These are phyloP conservation scores for Pseudopodoces humilis DNA, from an alignment of 2,113 vertebrate species.

Conservation along the genomic window DNA sequence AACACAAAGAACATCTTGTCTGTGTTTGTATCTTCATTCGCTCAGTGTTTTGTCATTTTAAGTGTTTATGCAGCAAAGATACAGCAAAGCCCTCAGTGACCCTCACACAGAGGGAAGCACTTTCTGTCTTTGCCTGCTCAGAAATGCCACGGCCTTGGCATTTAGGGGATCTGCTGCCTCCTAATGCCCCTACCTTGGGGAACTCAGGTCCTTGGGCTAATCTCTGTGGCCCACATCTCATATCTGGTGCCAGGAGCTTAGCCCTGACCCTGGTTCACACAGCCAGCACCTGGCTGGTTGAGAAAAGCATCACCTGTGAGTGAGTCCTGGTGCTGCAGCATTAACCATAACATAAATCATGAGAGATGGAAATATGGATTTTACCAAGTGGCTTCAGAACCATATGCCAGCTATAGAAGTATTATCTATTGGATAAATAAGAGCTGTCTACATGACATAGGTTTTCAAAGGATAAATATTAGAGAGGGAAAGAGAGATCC, in stretches of 20 bases:
- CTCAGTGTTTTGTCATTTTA: conserved; percentile 40
- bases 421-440: conserved; percentile 65
- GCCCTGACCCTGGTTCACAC: neutral
- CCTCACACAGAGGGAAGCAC: neutral
- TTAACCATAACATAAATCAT: conserved; percentile 17
- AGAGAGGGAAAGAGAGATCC: conserved; percentile 59
- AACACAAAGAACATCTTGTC: conserved; percentile 47
- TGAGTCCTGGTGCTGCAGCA: neutral
- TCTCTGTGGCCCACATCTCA: neutral
- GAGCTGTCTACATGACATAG: conserved; percentile 64
- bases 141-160: conserved; percentile 62
- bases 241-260: neutral
- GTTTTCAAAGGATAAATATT: conserved; percentile 68
- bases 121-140: neutral
- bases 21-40: neutral
- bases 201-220: conserved; percentile 11
- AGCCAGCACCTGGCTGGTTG: conserved; percentile 6
- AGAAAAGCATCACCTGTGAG: neutral
- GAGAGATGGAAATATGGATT: conserved; percentile 50
- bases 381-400: conserved; percentile 36
- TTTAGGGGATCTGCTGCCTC: conserved; percentile 13
- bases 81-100: neutral
- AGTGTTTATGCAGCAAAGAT: neutral
- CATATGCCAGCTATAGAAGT: conserved; percentile 60
- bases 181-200: neutral